phyloP scores from a whole-genome alignment of 2,797 vertebrate species.

The Neostethus bicornis region DNA sequence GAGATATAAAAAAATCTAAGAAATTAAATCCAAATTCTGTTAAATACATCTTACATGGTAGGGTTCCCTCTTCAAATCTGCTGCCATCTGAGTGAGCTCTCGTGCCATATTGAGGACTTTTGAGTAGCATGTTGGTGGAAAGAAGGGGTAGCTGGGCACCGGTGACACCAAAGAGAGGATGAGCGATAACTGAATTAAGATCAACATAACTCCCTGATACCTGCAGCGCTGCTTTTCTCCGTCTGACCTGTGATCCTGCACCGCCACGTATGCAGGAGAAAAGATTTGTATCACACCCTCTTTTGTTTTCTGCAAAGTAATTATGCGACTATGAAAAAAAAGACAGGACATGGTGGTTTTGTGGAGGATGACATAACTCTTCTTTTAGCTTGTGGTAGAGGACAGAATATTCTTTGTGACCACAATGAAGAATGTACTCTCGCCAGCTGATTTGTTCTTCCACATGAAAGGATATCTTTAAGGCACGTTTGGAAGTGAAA shows the following conservation, averaged over 20 bases:
- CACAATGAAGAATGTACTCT: background rate
- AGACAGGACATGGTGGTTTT: constrained; percentile 5
- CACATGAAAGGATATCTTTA: background rate
- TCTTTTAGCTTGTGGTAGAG: constrained; percentile 10
- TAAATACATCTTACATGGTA: constrained; percentile 69
- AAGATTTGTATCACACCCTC: constrained; percentile 37
- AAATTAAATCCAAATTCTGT: background rate
- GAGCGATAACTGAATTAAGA: constrained; percentile 36
- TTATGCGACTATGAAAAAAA: constrained; percentile 14
- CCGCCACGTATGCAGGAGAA: constrained; percentile 52
- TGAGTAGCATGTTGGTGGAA: constrained; percentile 70
- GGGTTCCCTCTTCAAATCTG: constrained; percentile 45
- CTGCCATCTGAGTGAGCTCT: constrained; percentile 56
- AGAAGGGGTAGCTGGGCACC: constrained; percentile 53
- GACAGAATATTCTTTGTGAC: background rate
- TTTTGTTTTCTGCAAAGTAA: constrained; percentile 38
- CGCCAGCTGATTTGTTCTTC: background rate
- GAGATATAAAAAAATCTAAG: background rate
- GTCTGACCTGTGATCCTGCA: constrained; percentile 16
- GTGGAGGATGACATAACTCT: constrained; percentile 4
- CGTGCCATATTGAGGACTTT: constrained; percentile 65
- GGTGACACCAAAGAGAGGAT: constrained; percentile 32
- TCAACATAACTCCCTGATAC: constrained; percentile 45
- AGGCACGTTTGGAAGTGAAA: background rate
- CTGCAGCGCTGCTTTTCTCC: constrained; percentile 19